Evolutionary conservation across 2,888 invertebrate species (phyloP), one percentile per base, ranked within the genome.

Genomic region (Rugalucina vietnamica): DNA sequence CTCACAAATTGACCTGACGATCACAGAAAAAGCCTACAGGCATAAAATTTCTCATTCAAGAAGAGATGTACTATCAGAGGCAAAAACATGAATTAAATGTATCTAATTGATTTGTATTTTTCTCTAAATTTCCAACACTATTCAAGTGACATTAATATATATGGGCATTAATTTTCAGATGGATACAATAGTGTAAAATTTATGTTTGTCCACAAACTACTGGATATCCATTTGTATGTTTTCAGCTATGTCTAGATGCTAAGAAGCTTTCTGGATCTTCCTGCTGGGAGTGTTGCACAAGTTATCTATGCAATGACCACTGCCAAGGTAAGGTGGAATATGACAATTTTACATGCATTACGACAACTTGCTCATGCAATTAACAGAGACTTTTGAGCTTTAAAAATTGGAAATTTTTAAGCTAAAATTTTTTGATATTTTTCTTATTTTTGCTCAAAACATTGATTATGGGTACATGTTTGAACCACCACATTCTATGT

Each of bases 271-370:
- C 86, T n/a, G 76, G 80, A 14, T 76, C 81, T 0, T 54, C 75
- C 1, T 87, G 87, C 50, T 87, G 84, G 84, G 81, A 85, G 36
- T 87, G 87, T 49, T 87, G 87, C 50, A 79, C 83, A 34, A 85
- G 79, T 36, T 85, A 83, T 71, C 85, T 85, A 18, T 87, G 87
- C 43, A 87, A 87, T 54, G 82, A 85, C 50, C 77, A 87, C n/a
- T 87, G 87, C 36, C 73, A 82, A 73, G 82, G 87, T 87, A 54
- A 32, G 74, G 76, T 34, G 14, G 24, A 21, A 8, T 18, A 12
- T 12, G 8, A 43, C 10, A 18, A 12, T 43, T 8, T 43, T 43
- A 12, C 10, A 18, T 12, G 43, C 18, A 12, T 43, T 43, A 43
- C 43, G 43, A 18, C 43, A 43, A 8, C 8, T 43, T 43, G 8